These are phyloP conservation scores for Connochaetes taurinus DNA, from an alignment of 2,113 vertebrate species.

Conservation along the genomic window DNA sequence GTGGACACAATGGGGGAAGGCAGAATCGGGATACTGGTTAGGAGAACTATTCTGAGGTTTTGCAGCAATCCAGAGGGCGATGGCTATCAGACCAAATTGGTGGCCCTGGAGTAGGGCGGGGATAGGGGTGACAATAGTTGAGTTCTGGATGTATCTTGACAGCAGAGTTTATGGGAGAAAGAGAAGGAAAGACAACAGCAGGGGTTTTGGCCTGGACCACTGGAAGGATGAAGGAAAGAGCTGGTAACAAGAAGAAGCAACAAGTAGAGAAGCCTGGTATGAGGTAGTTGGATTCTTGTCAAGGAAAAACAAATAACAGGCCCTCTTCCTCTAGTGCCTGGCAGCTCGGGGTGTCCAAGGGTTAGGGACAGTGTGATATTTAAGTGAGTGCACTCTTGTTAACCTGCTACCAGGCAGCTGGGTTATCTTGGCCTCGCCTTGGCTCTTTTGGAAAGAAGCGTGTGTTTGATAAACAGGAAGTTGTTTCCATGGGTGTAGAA, in stretches of 20 bases:
- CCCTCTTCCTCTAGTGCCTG: background rate
- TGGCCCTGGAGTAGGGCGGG: background rate
- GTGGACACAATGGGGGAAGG: background rate
- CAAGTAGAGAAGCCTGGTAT: background rate
- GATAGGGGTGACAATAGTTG: background rate
- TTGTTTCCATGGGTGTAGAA: conserved; percentile 47
- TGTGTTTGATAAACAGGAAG: conserved; percentile 65
- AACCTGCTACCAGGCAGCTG: background rate
- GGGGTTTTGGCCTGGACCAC: background rate
- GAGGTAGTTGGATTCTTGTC: background rate
- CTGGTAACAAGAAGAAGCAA: background rate
- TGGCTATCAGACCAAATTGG: background rate
- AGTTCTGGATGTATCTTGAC: background rate
- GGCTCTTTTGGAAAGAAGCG: conserved; percentile 45
- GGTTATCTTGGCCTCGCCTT: conserved; percentile 6
- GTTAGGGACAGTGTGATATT: background rate
- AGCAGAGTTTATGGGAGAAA: background rate
- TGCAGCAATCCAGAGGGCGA: background rate
- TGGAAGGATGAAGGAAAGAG: background rate
- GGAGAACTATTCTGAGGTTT: background rate
- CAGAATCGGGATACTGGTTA: background rate
- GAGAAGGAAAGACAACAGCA: background rate
- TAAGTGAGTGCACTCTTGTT: background rate
- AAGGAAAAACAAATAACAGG: background rate
- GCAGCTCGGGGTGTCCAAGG: background rate